These are phyloP conservation scores for Pygoscelis antarcticus DNA, from an alignment of 2,113 vertebrate genomes.

Conservation along the genomic window DNA sequence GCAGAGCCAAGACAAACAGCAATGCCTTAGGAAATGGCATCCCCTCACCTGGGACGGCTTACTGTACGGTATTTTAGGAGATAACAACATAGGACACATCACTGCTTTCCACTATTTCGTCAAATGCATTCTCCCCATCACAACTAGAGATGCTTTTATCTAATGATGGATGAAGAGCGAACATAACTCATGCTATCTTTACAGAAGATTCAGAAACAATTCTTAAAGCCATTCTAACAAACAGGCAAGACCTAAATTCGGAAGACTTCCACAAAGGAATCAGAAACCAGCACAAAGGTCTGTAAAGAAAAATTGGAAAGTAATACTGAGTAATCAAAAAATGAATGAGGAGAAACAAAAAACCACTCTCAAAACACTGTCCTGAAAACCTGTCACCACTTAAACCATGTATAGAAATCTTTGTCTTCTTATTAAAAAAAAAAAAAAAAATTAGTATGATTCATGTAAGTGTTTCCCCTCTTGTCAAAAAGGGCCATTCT, in stretches of 20 bases:
- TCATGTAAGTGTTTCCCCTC: background rate
- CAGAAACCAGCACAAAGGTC: background rate
- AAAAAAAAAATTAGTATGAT: background rate
- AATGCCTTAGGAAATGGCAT: background rate
- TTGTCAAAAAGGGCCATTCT: background rate
- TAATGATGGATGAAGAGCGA: background rate
- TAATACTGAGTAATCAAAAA: background rate
- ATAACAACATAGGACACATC: background rate
- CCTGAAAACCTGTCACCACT: background rate
- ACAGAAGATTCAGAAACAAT: background rate
- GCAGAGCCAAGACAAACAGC: background rate
- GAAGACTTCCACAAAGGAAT: background rate
- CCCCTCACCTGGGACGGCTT: background rate
- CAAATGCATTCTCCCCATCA: background rate
- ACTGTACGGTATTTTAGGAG: background rate
- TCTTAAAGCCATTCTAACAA: background rate
- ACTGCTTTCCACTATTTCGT: background rate
- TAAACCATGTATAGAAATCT: background rate
- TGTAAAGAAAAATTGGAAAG: background rate
- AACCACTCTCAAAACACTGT: background rate
- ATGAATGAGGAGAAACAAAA: background rate
- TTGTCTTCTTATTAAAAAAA: background rate
- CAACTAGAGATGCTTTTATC: background rate
- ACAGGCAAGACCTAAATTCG: background rate
- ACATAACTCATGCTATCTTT: accelerated